Evolutionary conservation across 2,113 vertebrate genomes (phyloP), one percentile per base, ranked within the genome.

Genomic region (Tylochromis polylepis): DNA sequence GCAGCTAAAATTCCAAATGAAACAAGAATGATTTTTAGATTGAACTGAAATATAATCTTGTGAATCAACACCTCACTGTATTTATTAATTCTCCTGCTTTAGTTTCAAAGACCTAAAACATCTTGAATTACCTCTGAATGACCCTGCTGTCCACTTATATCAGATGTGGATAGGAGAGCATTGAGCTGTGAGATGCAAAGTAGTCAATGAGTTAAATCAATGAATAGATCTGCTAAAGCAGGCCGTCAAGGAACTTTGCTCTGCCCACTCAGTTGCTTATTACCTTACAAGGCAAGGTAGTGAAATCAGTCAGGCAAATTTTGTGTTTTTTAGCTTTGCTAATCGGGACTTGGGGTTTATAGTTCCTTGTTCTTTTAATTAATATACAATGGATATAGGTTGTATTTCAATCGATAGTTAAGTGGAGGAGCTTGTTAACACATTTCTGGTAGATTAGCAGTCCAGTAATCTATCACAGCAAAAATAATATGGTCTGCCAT

Each of bases 161-260:
- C 91, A 89, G 53, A 60, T 22, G 43, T 67, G 87, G 83, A 89
- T 90, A 88, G 58, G 22, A 79, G 38, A 34, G 87, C 79, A 83
- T 79, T 88, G 87, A 89, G 67, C 89, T 38, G 14, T 79, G 82
- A 89, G 59, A 93, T 91, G 88, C 82, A 89, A 92, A 90, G 87
- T 22, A 81, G 88, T 93, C 92, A 92, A 90, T 94, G 81, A 89
- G 81, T 46, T 15, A n/a, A 83, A 93, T 93, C 89, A 81, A 93
- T 95, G 55, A 87, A 94, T 79, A 49, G 94, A 93, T 90, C 70
- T 41, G 31, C 24, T 53, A 83, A 90, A 85, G 75, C 87, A 55
- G 75, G 41, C 85, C 86, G 82, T 92, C 81, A 92, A 86, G 70
- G 72, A 70, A 49, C 58, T 60, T 29, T 53, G 57, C 79, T 79